These are phyloP conservation scores for Trinectes maculatus DNA, from an alignment of 2,113 vertebrate genomes.

Conservation along the genomic window DNA sequence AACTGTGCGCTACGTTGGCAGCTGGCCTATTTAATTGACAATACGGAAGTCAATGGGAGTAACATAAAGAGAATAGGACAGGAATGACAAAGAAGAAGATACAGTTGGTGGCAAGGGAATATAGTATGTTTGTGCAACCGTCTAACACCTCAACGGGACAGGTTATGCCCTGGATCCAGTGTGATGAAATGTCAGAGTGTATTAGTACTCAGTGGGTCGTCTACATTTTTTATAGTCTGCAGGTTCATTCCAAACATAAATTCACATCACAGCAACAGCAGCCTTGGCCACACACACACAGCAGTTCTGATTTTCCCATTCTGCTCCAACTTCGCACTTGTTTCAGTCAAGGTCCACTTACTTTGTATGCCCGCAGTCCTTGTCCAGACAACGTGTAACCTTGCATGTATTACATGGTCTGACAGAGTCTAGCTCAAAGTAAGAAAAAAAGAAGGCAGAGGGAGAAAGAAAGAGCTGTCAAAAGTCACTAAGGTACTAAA, in stretches of 20 bases:
- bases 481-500: constrained; percentile 63
- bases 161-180: constrained; percentile 38
- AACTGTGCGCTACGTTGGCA: constrained; percentile 31
- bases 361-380: constrained; percentile 67
- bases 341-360: constrained; percentile 73
- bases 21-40: constrained; percentile 50
- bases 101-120: constrained; percentile 18
- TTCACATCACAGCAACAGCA: constrained; percentile 52
- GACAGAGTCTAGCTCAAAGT: constrained; percentile 59
- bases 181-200: constrained; percentile 47
- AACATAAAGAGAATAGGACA: constrained; percentile 41
- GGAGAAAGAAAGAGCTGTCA: constrained; percentile 59
- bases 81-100: constrained; percentile 19
- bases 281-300: constrained; percentile 57
- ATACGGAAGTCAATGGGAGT: constrained; percentile 33
- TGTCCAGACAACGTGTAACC: constrained; percentile 67
- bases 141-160: constrained; percentile 49
- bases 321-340: constrained; percentile 67
- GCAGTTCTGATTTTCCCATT: constrained; percentile 51
- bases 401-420: constrained; percentile 70
- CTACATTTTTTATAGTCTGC: constrained; percentile 52
- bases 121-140: constrained; percentile 5
- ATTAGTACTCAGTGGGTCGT: constrained; percentile 39
- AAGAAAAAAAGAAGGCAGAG: constrained; percentile 34
- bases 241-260: constrained; percentile 56